phyloP scores from a whole-genome alignment of 2,797 vertebrate genomes.

The Coreius guichenoti region DNA sequence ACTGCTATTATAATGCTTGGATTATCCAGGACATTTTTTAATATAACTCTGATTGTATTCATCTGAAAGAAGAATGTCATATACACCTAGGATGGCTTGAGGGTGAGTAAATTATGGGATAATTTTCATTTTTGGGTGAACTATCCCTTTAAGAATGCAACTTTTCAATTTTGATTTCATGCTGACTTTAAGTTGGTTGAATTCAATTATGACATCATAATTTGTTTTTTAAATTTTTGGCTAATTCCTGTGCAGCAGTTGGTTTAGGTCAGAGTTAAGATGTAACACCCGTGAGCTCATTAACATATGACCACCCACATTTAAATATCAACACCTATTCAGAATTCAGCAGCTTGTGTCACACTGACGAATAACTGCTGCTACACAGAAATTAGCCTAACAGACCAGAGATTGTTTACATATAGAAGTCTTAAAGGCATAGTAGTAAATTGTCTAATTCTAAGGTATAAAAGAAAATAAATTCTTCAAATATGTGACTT shows the following conservation, averaged over 20 bases:
- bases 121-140: no score
- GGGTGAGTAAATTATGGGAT: no score
- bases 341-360: background rate
- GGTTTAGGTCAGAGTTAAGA: background rate
- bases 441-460: background rate
- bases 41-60: no score
- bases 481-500: background rate
- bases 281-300: background rate
- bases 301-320: background rate
- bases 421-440: background rate
- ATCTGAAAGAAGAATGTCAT: no score
- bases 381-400: background rate
- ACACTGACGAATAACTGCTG: background rate
- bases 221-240: background rate
- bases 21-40: no score
- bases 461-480: background rate
- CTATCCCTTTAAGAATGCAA: no score
- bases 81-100: no score
- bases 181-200: background rate
- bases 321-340: background rate
- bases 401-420: background rate
- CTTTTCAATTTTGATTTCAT: background rate
- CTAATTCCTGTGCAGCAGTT: background rate
- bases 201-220: background rate
- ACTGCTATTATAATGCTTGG: no score